Evolutionary conservation across 2,113 vertebrate species (phyloP).

Genomic region (Chelonoidis abingdonii): DNA sequence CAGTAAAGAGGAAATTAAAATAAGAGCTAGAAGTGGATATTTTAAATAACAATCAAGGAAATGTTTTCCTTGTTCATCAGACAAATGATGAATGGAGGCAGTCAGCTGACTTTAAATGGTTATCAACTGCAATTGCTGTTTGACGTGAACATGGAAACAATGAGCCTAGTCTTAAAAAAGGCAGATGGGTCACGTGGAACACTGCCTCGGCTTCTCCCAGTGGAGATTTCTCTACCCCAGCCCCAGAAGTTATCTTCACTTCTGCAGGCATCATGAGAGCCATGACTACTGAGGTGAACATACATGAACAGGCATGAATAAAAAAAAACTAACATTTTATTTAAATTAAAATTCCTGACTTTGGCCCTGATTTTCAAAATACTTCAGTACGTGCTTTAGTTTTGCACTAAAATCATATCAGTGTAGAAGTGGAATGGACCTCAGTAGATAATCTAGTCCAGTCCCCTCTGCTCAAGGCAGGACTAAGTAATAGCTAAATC

Average conservation of each 20-base stretch:
- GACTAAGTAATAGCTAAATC: not conserved
- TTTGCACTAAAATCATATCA: not conserved
- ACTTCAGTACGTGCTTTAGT: not conserved
- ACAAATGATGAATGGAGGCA: not conserved
- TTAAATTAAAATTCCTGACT: not conserved
- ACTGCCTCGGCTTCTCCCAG: not conserved
- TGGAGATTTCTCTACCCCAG: not conserved
- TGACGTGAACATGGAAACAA: not conserved
- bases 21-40: not conserved
- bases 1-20: no score
- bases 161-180: not conserved
- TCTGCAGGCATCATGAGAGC: not conserved
- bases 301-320: no score
- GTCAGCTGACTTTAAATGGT: not conserved
- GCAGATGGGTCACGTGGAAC: not conserved
- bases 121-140: not conserved
- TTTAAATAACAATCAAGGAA: not conserved
- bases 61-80: not conserved
- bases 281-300: not conserved
- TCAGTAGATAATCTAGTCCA: not conserved
- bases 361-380: not conserved
- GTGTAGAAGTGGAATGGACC: not conserved
- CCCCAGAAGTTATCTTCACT: not conserved
- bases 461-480: not conserved
- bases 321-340: not conserved